phyloP scores from a whole-genome alignment of 2,797 vertebrate species.

The Phalloptychus januarius region DNA sequence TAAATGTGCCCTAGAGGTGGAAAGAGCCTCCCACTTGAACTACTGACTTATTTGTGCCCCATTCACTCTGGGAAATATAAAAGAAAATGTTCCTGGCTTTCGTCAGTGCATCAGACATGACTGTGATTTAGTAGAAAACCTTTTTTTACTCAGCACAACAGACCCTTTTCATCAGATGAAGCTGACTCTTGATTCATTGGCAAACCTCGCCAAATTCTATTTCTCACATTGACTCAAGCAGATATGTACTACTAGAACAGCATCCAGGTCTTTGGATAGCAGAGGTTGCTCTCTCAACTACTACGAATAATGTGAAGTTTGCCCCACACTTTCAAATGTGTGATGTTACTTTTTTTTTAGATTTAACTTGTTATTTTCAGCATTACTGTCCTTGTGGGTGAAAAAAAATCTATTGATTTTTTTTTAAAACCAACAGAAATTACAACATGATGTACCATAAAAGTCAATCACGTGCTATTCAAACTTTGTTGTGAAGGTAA shows the following conservation, averaged over 20 bases:
- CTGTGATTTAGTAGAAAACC: slow-evolving; percentile 3
- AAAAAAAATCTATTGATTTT: background rate
- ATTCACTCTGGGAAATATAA: background rate
- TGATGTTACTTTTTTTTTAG: background rate
- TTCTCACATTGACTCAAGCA: slow-evolving; percentile 10
- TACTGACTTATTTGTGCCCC: slow-evolving; percentile 16
- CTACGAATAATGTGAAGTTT: slow-evolving; percentile 16
- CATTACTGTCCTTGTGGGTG: background rate
- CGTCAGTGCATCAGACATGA: slow-evolving; percentile 10
- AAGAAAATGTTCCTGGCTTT: slow-evolving; percentile 5
- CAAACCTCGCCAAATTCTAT: slow-evolving; percentile 13
- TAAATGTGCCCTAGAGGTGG: slow-evolving; percentile 3
- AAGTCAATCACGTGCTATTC: background rate
- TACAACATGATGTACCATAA: no score
- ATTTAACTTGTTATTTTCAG: background rate
- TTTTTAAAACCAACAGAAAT: background rate
- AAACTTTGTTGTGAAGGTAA: no score
- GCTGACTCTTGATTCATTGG: slow-evolving; percentile 18
- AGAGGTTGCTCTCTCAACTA: background rate
- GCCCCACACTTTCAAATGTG: background rate
- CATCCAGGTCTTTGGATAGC: background rate
- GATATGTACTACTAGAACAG: slow-evolving; percentile 3
- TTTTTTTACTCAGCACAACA: slow-evolving; percentile 14
- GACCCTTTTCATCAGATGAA: background rate
- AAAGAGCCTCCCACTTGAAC: slow-evolving; percentile 6